phyloP scores from a whole-genome alignment of 2,888 invertebrate genomes.

The Plebejus melissa region DNA sequence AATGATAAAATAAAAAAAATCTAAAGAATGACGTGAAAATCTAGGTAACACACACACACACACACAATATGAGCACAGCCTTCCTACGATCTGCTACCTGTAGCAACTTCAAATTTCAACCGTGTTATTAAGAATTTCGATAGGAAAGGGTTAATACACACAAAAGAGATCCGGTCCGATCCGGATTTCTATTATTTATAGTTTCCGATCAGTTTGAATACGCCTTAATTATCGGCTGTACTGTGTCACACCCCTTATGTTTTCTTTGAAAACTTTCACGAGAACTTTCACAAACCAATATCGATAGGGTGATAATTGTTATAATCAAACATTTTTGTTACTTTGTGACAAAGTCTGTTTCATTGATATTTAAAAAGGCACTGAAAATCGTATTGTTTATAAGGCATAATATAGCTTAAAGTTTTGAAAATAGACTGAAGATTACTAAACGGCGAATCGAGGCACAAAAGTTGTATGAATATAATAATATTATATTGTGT shows the following conservation, averaged over 20 bases:
- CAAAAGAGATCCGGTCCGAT: conserved; percentile 76
- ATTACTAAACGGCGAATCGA: too few relatives aligned
- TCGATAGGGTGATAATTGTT: conserved; percentile 32
- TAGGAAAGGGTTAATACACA: conserved; percentile 73
- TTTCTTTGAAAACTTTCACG: conserved; percentile 62
- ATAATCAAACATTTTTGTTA: conserved; percentile 24
- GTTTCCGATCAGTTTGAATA: conserved; percentile 77
- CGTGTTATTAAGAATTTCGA: conserved; percentile 74
- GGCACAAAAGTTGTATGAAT: too few relatives aligned
- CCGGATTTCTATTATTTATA: conserved; percentile 75
- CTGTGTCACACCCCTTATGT: conserved; percentile 64
- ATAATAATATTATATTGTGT: too few relatives aligned
- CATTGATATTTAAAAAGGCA: background rate
- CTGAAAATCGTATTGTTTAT: background rate
- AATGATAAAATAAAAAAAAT: too few relatives aligned
- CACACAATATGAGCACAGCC: background rate
- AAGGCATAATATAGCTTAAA: too few relatives aligned
- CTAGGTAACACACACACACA: too few relatives aligned
- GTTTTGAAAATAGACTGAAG: too few relatives aligned
- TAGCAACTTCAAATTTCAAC: conserved; percentile 58
- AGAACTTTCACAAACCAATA: conserved; percentile 53
- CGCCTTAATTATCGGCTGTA: conserved; percentile 75
- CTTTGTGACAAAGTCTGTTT: background rate
- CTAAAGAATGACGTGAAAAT: too few relatives aligned
- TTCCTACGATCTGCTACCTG: conserved; percentile 50